A percentile compares a stretch with the other conserved stretches of the same genome.
Evolutionary conservation across 2,113 vertebrate genomes (phyloP).

Genomic region (Haplochromis burtoni): DNA sequence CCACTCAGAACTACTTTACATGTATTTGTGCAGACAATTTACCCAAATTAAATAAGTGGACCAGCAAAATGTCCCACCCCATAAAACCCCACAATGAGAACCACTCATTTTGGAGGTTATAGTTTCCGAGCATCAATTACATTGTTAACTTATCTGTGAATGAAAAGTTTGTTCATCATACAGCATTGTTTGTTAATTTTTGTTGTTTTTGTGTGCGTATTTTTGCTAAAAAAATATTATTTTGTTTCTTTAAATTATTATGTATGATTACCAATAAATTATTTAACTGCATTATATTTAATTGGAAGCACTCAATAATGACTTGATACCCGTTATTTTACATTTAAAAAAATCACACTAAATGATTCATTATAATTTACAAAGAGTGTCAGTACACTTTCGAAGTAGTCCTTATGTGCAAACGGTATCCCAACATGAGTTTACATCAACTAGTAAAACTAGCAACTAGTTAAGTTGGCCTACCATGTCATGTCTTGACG

Average conservation of each 20-base stretch:
- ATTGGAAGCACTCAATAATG: neutral
- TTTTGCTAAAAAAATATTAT: neutral
- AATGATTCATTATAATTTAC: neutral
- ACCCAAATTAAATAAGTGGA: neutral
- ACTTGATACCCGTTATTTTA: neutral
- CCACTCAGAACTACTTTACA: neutral
- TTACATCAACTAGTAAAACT: slow-evolving; percentile 47
- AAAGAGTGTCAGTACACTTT: neutral
- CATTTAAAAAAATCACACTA: neutral
- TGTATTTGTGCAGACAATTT: neutral
- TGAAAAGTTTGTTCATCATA: neutral
- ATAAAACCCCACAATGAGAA: neutral
- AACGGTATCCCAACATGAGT: neutral
- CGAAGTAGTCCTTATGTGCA: neutral
- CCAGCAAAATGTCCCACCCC: neutral
- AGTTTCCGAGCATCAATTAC: neutral
- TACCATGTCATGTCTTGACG: slow-evolving; percentile 68
- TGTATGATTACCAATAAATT: neutral
- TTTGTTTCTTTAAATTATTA: neutral
- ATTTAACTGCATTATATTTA: neutral
- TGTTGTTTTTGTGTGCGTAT: neutral
- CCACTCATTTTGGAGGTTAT: neutral
- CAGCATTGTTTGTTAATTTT: neutral
- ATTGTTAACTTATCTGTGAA: neutral
- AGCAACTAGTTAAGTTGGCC: slow-evolving; percentile 57